These are phyloP conservation scores for Turritopsis dohrnii DNA, from an alignment of 30 jellyfish, hydroid and myxozoan species.

Conservation along the genomic window DNA sequence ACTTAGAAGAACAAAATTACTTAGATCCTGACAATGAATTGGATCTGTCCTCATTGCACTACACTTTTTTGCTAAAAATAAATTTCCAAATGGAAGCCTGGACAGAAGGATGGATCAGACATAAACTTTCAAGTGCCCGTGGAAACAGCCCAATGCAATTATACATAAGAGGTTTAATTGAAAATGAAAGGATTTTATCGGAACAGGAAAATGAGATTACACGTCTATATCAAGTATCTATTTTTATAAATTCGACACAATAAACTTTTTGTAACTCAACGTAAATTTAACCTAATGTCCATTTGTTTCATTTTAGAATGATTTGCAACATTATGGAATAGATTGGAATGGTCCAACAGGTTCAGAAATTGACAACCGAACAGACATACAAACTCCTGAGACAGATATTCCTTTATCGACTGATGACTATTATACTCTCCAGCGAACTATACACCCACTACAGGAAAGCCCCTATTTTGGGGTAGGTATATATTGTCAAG, in stretches of 20 bases:
- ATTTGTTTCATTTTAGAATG: neutral
- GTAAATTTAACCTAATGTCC: neutral
- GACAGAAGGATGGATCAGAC: constrained; percentile 9
- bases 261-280: neutral
- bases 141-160: constrained; percentile 6
- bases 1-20: constrained; percentile 4
- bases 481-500: neutral
- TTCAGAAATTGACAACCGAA: constrained; percentile 3
- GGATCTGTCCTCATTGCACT: neutral
- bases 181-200: neutral
- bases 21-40: constrained; percentile 5
- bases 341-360: constrained; percentile 40
- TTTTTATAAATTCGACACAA: too few relatives aligned
- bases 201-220: neutral
- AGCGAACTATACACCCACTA: neutral
- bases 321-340: constrained; percentile 9
- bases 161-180: neutral
- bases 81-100: neutral
- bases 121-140: neutral
- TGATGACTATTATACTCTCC: neutral
- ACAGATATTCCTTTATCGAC: neutral
- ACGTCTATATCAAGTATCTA: neutral
- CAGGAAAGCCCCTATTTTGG: neutral
- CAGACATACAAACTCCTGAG: neutral
- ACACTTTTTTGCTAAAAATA: neutral